Percentiles rank a stretch among this genome's conserved stretches.
These are phyloP conservation scores for Aplidium turbinatum DNA, from an alignment of 23 tunicate species.

Conservation along the genomic window DNA sequence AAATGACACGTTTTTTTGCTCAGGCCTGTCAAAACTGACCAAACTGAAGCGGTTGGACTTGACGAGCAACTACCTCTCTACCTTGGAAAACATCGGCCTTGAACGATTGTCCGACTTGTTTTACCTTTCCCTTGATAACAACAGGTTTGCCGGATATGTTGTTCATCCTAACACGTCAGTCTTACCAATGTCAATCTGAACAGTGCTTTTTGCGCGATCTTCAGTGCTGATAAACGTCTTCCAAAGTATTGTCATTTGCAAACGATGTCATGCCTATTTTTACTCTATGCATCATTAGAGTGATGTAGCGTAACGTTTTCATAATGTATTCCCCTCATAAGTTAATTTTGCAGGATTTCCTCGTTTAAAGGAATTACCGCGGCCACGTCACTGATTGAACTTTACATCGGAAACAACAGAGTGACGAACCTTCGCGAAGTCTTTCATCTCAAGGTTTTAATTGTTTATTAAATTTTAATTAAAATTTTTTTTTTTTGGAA, in stretches of 20 bases:
- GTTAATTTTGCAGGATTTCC: conserved; percentile 37
- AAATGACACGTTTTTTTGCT: no score
- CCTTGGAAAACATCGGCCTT: conserved; percentile 67
- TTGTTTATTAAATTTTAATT: no score
- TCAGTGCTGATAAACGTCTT: no score
- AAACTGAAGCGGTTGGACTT: conserved; percentile 56
- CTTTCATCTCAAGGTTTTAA: conserved; percentile 83
- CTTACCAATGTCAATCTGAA: no score
- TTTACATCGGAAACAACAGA: conserved; percentile 86
- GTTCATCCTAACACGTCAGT: no score
- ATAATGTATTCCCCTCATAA: neutral
- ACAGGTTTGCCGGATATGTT: conserved; percentile 51
- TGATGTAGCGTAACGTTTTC: no score
- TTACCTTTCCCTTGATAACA: conserved; percentile 77
- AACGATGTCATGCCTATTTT: no score
- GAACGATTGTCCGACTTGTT: conserved; percentile 39
- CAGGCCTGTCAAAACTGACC: conserved; percentile 64
- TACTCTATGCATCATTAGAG: no score
- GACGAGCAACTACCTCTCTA: conserved; percentile 68
- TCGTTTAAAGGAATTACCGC: conserved; percentile 68
- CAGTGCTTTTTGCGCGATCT: no score
- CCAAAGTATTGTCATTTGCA: no score
- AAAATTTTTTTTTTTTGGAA: no score
- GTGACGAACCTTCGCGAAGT: conserved; percentile 66
- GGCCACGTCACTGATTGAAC: conserved; percentile 52